phyloP scores from a whole-genome alignment of 2,888 invertebrate species.

The Homarus gammarus region DNA sequence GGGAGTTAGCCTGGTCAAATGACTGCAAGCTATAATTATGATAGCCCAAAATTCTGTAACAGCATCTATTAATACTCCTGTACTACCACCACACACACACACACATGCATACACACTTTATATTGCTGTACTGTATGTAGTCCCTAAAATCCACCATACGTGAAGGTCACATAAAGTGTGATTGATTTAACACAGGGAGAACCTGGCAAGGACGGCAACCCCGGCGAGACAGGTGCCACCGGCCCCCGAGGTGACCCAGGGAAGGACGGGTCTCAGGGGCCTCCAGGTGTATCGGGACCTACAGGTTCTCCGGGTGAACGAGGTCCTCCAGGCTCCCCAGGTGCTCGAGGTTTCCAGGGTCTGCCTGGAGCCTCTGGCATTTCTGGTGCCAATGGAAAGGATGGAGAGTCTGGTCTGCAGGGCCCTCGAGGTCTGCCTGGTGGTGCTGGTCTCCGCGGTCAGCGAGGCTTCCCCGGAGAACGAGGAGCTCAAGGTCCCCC shows the following conservation, averaged over 20 bases:
- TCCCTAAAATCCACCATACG: no score
- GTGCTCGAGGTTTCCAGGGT: slow-evolving; percentile 90
- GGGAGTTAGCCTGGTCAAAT: no score
- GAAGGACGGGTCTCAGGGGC: slow-evolving; percentile 82
- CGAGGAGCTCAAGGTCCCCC: slow-evolving; percentile 86
- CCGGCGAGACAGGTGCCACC: slow-evolving; percentile 86
- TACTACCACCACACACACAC: no score
- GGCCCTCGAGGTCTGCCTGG: slow-evolving; percentile 83
- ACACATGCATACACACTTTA: no score
- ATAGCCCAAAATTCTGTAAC: no score
- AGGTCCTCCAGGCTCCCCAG: slow-evolving; percentile 87
- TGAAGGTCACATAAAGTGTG: no score
- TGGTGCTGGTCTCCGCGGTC: slow-evolving; percentile 77
- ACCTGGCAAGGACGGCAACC: slow-evolving; percentile 88
- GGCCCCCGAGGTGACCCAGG: slow-evolving; percentile 90
- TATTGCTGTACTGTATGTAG: no score
- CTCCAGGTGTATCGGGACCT: slow-evolving; percentile 83
- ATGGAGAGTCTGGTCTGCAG: slow-evolving; percentile 87
- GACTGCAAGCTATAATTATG: no score
- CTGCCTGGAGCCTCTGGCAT: slow-evolving; percentile 87
- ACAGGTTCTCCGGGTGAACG: slow-evolving; percentile 87
- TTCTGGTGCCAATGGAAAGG: slow-evolving; percentile 88
- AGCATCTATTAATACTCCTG: no score
- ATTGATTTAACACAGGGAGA: slow-evolving; percentile 82
- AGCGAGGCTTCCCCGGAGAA: slow-evolving; percentile 82